Conservation (phyloP, 2,113 vertebrate species). For the Oryzias javanicus region DNA sequence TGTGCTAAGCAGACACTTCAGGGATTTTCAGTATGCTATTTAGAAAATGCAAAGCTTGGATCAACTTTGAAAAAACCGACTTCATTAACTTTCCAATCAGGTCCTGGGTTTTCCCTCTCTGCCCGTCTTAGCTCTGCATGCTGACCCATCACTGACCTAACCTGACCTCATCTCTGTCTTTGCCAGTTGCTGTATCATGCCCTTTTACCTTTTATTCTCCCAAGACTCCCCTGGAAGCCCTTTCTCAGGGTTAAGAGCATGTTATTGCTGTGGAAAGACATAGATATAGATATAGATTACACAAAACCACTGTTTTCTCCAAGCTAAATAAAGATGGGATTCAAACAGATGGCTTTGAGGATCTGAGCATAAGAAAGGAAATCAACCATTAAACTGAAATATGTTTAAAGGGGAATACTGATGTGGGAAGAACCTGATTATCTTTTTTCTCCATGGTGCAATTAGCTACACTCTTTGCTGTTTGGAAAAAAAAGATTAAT, state of each 20-base stretch:
- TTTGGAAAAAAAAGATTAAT: too few species aligned
- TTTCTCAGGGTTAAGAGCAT: conserved; percentile 28
- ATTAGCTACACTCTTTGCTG: too few species aligned
- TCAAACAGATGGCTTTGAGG: conserved; percentile 7
- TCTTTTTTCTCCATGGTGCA: too few species aligned
- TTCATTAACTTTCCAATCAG: conserved; percentile 39
- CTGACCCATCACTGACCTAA: conserved; percentile 39
- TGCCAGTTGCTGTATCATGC: conserved; percentile 33
- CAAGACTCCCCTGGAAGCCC: conserved; percentile 23
- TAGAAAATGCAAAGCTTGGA: background rate
- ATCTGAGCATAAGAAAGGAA: background rate
- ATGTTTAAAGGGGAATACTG: background rate
- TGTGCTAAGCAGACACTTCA: background rate
- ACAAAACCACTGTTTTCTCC: conserved; percentile 8
- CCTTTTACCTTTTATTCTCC: conserved; percentile 49
- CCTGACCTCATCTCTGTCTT: conserved; percentile 51
- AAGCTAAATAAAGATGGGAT: conserved; percentile 13
- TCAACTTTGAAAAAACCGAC: conserved; percentile 6
- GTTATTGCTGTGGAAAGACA: conserved; percentile 43
- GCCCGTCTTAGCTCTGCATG: conserved; percentile 1
- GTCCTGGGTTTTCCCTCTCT: conserved; percentile 34
- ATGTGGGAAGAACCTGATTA: background rate
- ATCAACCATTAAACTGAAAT: background rate
- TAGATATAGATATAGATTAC: conserved; percentile 22
- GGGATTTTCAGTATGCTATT: background rate